Base-by-base conservation (phyloP, 2,888 invertebrate species). In the Spilosoma lubricipeda region DNA sequence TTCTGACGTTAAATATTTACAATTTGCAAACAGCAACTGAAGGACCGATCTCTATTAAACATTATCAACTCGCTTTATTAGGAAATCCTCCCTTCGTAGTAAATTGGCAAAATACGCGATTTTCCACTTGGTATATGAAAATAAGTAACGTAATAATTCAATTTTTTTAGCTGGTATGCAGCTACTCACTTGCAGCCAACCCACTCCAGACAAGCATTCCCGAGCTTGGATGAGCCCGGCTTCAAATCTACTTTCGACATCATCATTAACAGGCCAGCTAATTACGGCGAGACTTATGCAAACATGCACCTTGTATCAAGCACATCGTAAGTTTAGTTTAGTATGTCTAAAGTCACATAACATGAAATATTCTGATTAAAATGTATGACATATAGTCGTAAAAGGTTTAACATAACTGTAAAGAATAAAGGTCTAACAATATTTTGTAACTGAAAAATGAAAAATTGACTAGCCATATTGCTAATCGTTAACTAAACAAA, bases 201-300 rank as follows among this genome's bases (percentile, higher is more conserved):
- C 0, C 97, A 98, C 89, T 98, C 98, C 0, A 96, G 98, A 63
- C 97, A 97, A 85, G 97, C 97, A 2, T 98, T 98, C 92, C 98
- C 98, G 0, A 97, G 98, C 89, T 98, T 98, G 85, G 98, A 98
- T 90, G 98, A 98, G 88, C 98, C 98, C 5, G 97, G 95, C 0
- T 95, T 93, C 76, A 95, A 95, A 77, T 93, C 95, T 1, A 93
- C 97, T 0, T 95, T 98, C 79, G 97, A 97, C 33, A 95, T 95
- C 36, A 91, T 90, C 68, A 89, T 95, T 64, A 93, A 94, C 76
- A 89, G 94, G 67, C 94, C 92, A 33, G 76, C 77, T 0, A 66
- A 86, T 70, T 95, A 91, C 70, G 88, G 87, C 0, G 87, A 92
- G 59, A 93, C 93, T 0, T 95, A 80, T 74, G 93, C 95, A 0